These are phyloP conservation scores for Leucophora obtusa DNA, from an alignment of 2,888 invertebrate genomes.

Conservation along the genomic window DNA sequence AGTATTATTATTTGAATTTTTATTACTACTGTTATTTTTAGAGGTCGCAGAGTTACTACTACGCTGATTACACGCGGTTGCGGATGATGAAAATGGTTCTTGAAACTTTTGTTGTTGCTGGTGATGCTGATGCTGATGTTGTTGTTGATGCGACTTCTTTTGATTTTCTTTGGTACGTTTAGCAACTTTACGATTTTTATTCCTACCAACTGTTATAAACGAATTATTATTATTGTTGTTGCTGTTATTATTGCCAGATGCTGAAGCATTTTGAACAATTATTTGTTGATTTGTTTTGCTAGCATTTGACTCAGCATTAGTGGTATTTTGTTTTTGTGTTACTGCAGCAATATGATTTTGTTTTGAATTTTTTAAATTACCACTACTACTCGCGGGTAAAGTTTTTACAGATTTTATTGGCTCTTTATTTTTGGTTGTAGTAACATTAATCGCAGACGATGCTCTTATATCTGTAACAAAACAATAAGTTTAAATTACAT, in stretches of 20 bases:
- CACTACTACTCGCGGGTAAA: not conserved
- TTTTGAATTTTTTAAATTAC: not conserved
- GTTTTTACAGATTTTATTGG: not conserved
- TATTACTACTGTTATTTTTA: conserved; percentile 46
- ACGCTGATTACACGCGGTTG: not conserved
- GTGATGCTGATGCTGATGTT: conserved; percentile 62
- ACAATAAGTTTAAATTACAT: not conserved
- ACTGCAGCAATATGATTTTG: not conserved
- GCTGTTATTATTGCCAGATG: conserved; percentile 26
- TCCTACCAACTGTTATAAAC: conserved; percentile 24
- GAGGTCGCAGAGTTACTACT: conserved; percentile 9
- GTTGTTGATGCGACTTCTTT: conserved; percentile 66
- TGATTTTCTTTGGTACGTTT: conserved; percentile 72
- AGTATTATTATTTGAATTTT: conserved; percentile 55
- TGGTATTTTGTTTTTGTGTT: conserved; percentile 10
- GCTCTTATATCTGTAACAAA: not conserved
- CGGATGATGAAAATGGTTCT: not conserved
- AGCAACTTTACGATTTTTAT: conserved; percentile 66
- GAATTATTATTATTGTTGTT: not conserved
- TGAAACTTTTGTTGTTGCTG: conserved; percentile 58
- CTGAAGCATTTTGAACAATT: conserved; percentile 17
- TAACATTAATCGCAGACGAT: not conserved
- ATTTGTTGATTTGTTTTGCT: not conserved
- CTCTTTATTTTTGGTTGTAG: not conserved
- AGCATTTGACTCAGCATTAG: not conserved